phyloP scores from a whole-genome alignment of 2,888 invertebrate species.

The Coenonympha glycerion region DNA sequence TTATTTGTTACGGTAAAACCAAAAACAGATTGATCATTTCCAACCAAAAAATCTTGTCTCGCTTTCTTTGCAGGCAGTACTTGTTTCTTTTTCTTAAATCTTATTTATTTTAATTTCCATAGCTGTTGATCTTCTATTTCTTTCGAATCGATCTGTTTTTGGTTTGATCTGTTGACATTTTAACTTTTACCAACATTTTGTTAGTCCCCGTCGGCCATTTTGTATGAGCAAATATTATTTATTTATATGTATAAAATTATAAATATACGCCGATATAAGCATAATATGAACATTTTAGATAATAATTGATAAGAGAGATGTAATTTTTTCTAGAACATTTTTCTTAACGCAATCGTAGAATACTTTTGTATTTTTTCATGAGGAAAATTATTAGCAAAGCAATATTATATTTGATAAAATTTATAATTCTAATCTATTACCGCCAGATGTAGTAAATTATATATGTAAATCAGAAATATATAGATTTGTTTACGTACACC shows the following conservation, averaged over 20 bases:
- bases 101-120: not conserved
- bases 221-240: conserved; percentile 45
- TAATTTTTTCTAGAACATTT: conserved; percentile 68
- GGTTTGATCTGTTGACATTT: conserved; percentile 7
- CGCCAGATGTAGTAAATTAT: conserved; percentile 54
- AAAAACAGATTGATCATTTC: not conserved
- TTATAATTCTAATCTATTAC: conserved; percentile 46
- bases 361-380: conserved; percentile 74
- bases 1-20: not conserved
- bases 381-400: conserved; percentile 54
- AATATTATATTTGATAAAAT: conserved; percentile 65
- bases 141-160: not conserved
- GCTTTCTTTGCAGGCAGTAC: not conserved
- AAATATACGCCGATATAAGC: conserved; percentile 41
- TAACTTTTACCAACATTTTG: conserved; percentile 5
- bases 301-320: conserved; percentile 48
- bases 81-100: not conserved
- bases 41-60: not conserved
- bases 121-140: not conserved
- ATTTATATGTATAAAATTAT: conserved; percentile 35
- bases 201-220: conserved; percentile 27
- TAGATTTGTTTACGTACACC: conserved; percentile 72
- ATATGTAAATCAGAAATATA: conserved; percentile 68
- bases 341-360: conserved; percentile 60
- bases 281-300: conserved; percentile 65